These are phyloP conservation scores for Ochropacha duplaris DNA, from an alignment of 2,888 invertebrate genomes.

Conservation along the genomic window DNA sequence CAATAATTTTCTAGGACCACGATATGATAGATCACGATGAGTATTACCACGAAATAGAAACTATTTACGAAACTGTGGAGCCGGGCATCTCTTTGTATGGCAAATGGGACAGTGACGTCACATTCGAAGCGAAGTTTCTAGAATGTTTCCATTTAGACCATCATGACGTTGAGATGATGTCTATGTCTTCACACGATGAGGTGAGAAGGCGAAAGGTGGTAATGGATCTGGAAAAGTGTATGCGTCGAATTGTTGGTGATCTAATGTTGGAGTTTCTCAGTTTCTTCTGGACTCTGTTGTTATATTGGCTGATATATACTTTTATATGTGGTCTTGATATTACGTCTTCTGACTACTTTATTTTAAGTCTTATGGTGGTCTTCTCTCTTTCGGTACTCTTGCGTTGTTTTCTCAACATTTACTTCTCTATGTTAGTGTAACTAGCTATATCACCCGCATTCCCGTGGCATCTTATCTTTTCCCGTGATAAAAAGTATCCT, in stretches of 20 bases:
- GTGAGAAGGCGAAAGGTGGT: slow-evolving; percentile 30
- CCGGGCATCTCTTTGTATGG: slow-evolving; percentile 44
- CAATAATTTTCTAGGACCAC: slow-evolving; percentile 33
- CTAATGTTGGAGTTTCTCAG: slow-evolving; percentile 2
- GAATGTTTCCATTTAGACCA: slow-evolving; percentile 50
- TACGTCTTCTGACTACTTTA: neutral
- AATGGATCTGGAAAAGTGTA: neutral
- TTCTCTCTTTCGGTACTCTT: neutral
- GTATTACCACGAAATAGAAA: slow-evolving; percentile 68
- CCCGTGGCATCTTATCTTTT: no score
- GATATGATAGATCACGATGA: slow-evolving; percentile 44
- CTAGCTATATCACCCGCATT: no score
- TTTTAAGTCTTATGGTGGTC: neutral
- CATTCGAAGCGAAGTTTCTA: slow-evolving; percentile 53
- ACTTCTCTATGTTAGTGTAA: neutral
- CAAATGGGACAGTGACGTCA: slow-evolving; percentile 51
- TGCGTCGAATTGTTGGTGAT: slow-evolving; percentile 4
- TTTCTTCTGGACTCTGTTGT: slow-evolving; percentile 5
- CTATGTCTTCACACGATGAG: slow-evolving; percentile 51
- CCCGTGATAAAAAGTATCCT: no score
- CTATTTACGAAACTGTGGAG: slow-evolving; percentile 67
- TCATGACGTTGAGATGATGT: slow-evolving; percentile 43
- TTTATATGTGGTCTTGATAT: neutral
- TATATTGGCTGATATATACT: slow-evolving; percentile 5
- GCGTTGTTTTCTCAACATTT: neutral